A percentile compares a stretch with the other conserved stretches of the same genome.
Evolutionary conservation across 2,113 vertebrate species (phyloP).

Genomic region (Strix aluco): DNA sequence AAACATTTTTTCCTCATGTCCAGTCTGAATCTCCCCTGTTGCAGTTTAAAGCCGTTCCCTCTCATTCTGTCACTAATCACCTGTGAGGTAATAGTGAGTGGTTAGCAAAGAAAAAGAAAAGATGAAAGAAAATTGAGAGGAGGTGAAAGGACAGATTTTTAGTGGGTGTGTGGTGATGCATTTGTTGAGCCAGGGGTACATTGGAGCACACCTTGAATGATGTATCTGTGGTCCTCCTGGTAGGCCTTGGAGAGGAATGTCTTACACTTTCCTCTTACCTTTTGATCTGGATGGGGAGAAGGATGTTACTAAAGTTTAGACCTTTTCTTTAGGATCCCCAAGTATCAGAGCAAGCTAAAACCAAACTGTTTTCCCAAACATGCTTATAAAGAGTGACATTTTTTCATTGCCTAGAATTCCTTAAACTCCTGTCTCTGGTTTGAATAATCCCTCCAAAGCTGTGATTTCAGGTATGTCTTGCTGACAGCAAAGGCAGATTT

Average conservation of each 20-base stretch:
- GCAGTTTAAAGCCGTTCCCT: too few species aligned
- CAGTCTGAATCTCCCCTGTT: too few species aligned
- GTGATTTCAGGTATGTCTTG: neutral
- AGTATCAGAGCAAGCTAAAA: neutral
- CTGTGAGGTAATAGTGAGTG: neutral
- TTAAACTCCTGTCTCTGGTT: neutral
- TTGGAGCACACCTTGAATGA: neutral
- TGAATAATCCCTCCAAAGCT: slow-evolving; percentile 9
- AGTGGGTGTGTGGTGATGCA: neutral
- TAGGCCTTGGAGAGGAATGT: neutral
- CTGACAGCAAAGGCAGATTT: neutral
- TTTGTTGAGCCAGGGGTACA: neutral
- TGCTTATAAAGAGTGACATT: neutral
- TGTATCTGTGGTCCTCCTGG: neutral
- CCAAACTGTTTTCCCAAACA: neutral
- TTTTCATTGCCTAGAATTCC: slow-evolving; percentile 24
- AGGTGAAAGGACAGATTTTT: neutral
- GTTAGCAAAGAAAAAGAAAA: neutral
- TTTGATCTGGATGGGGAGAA: neutral
- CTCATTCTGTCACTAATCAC: too few species aligned
- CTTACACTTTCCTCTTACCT: neutral
- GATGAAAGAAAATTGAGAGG: neutral
- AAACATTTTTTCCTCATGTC: too few species aligned
- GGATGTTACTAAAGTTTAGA: neutral
- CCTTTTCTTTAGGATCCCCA: neutral